Evolutionary conservation across 2,888 invertebrate species (phyloP).

Genomic region (Sinhomidia bicolor): DNA sequence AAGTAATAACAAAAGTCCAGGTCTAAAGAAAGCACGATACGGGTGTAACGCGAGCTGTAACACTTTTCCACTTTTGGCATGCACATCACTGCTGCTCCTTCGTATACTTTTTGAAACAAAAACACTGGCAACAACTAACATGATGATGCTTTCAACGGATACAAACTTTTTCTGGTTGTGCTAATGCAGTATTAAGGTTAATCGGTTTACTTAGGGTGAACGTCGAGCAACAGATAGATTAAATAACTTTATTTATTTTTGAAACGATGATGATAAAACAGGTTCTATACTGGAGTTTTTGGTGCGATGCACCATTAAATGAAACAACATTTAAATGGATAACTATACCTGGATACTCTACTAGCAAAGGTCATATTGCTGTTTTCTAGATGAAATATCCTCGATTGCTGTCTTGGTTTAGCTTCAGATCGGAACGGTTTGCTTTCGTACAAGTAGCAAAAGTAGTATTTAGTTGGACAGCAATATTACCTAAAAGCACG

Average conservation of each 20-base stretch:
- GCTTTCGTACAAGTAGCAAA: too few relatives aligned
- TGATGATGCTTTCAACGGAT: neutral
- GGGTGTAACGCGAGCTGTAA: neutral
- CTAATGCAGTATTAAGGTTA: neutral
- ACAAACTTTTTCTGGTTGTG: neutral
- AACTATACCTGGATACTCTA: too few relatives aligned
- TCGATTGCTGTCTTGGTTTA: too few relatives aligned
- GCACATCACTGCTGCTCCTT: neutral
- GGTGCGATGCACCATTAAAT: constrained; percentile 12
- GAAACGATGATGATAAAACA: neutral
- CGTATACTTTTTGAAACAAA: neutral
- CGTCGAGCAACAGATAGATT: neutral
- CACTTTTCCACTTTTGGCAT: neutral
- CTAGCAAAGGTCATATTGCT: too few relatives aligned
- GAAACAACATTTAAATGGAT: constrained; percentile 15
- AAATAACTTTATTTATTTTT: neutral
- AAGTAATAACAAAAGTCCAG: constrained; percentile 7
- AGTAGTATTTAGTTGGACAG: too few relatives aligned
- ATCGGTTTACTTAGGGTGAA: neutral
- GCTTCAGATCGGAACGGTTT: too few relatives aligned
- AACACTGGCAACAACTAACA: neutral
- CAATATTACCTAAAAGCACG: too few relatives aligned
- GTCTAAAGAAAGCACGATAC: neutral
- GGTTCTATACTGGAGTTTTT: neutral
- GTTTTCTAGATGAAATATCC: too few relatives aligned